phyloP scores from a whole-genome alignment of 2,113 vertebrate genomes.

The Rynchops niger region DNA sequence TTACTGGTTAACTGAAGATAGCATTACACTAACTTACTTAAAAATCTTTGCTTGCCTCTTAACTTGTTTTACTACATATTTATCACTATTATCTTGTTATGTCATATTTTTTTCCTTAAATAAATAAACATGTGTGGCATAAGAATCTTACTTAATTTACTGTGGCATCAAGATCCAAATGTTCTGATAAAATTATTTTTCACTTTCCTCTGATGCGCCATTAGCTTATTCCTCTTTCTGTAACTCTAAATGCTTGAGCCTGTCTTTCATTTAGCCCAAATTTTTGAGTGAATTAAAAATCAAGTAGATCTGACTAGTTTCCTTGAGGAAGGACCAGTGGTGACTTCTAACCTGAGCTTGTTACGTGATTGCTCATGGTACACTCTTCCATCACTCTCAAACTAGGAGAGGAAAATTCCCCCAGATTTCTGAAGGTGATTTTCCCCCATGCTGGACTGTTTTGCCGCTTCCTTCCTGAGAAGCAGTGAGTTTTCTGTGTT shows the following conservation, averaged over 20 bases:
- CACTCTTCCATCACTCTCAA: background rate
- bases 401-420: background rate
- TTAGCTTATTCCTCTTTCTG: background rate
- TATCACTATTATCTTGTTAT: background rate
- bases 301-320: background rate
- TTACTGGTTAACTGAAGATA: background rate
- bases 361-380: background rate
- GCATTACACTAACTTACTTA: background rate
- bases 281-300: background rate
- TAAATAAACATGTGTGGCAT: background rate
- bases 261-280: background rate
- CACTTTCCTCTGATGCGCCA: background rate
- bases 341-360: background rate
- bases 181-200: background rate
- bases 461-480: background rate
- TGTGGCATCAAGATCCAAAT: background rate
- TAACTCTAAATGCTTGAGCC: background rate
- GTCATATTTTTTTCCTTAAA: background rate
- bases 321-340: background rate
- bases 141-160: background rate
- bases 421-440: background rate
- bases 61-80: background rate
- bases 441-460: background rate
- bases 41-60: background rate
- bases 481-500: background rate